Conservation (phyloP, 2,888 invertebrate species). For the Dexiosoma caninum region DNA sequence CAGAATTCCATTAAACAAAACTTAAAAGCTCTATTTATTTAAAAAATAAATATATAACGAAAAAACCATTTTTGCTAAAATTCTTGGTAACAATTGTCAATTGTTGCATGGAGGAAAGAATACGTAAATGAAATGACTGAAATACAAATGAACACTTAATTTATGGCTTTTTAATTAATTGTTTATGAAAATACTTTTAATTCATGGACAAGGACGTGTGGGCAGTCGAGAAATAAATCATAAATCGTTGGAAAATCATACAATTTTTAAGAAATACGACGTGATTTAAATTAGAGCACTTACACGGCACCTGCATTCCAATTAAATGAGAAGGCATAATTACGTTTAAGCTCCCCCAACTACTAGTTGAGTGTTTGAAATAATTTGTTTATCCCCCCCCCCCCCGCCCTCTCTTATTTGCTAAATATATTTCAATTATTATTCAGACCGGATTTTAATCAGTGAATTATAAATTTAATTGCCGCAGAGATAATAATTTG, state of each 20-base stretch:
- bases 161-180: constrained; percentile 11
- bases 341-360: not conserved
- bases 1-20: constrained; percentile 46
- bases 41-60: not conserved
- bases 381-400: constrained; percentile 8
- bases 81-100: constrained; percentile 30
- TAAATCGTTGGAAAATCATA: constrained; percentile 33
- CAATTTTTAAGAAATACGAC: not conserved
- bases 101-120: not conserved
- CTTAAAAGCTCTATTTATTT: not conserved
- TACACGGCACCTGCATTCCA: not conserved
- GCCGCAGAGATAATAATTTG: constrained; percentile 9
- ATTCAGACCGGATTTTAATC: constrained; percentile 34
- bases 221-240: constrained; percentile 37
- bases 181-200: constrained; percentile 1
- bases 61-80: constrained; percentile 22
- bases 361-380: not conserved
- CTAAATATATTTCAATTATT: not conserved
- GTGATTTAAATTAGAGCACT: constrained; percentile 20
- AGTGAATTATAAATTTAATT: constrained; percentile 17
- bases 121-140: not conserved
- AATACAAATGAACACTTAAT: not conserved
- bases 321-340: not conserved
- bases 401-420: too few species aligned
- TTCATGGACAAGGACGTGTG: constrained; percentile 46